phyloP scores from a whole-genome alignment of 2,888 invertebrate genomes.

The Mythimna loreyi region DNA sequence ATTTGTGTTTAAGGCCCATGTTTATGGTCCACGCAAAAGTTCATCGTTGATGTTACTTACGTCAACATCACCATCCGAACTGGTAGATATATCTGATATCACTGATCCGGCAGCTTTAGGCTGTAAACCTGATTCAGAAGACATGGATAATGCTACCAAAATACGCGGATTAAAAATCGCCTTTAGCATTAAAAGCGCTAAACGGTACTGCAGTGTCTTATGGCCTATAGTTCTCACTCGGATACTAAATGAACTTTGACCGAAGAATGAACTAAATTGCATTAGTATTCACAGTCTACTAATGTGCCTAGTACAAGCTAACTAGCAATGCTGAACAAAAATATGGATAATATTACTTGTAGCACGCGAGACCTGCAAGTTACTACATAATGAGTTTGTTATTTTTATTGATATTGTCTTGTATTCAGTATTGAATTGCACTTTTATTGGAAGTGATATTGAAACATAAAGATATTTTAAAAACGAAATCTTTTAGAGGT shows the following conservation, averaged over 20 bases:
- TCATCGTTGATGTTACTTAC: constrained; percentile 75
- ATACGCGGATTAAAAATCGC: constrained; percentile 9
- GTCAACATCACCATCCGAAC: constrained; percentile 70
- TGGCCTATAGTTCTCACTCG: constrained; percentile 42
- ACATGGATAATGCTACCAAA: constrained; percentile 27
- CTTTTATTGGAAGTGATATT: constrained; percentile 17
- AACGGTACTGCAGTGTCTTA: constrained; percentile 53
- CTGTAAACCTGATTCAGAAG: constrained; percentile 53
- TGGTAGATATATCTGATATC: constrained; percentile 58
- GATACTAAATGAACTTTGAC: constrained; percentile 52
- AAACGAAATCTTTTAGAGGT: neutral
- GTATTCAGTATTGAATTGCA: constrained; percentile 34
- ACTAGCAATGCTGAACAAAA: constrained; percentile 33
- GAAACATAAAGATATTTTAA: constrained; percentile 5
- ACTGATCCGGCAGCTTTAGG: constrained; percentile 31
- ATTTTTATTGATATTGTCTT: constrained; percentile 42
- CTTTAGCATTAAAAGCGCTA: constrained; percentile 28
- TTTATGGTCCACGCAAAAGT: constrained; percentile 67
- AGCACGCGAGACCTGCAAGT: constrained; percentile 27
- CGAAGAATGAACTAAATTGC: constrained; percentile 73
- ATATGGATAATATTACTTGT: constrained; percentile 24
- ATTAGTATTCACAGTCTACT: constrained; percentile 64
- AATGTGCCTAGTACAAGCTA: constrained; percentile 60
- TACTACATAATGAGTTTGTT: constrained; percentile 23
- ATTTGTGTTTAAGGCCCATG: constrained; percentile 66